phyloP scores from a whole-genome alignment of 2,888 invertebrate genomes.

The Lottia gigantea region DNA sequence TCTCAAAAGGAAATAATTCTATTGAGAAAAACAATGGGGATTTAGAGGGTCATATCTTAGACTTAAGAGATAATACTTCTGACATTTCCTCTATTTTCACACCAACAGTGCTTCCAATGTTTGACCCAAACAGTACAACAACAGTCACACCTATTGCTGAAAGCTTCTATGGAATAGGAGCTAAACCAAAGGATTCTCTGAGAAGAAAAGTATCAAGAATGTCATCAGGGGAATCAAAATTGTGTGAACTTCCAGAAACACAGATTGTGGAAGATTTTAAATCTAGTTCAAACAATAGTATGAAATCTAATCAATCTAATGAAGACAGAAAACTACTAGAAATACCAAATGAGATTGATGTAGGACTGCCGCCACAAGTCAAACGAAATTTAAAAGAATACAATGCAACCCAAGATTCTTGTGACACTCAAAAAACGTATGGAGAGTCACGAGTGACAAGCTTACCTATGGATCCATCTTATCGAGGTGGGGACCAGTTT shows the following conservation, averaged over 20 bases:
- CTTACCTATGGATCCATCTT: slow-evolving; percentile 34
- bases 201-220: slow-evolving; percentile 11
- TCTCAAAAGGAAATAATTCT: background rate
- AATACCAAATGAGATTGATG: background rate
- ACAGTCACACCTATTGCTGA: background rate
- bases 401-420: slow-evolving; percentile 19
- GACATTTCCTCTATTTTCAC: no score
- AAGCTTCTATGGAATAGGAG: background rate
- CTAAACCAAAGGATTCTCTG: background rate
- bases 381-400: background rate
- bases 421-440: slow-evolving; percentile 30
- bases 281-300: background rate
- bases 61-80: no score
- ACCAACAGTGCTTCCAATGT: no score
- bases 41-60: no score
- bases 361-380: background rate
- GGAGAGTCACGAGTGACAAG: slow-evolving; percentile 27
- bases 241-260: slow-evolving; percentile 7
- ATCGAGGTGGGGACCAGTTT: slow-evolving; percentile 29
- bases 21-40: no score
- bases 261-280: background rate
- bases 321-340: background rate
- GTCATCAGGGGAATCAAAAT: background rate
- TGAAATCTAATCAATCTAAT: background rate
- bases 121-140: background rate